Evolutionary conservation across 1,140 invertebrate species (phyloP).

Genomic region (Halictus rubicundus): DNA sequence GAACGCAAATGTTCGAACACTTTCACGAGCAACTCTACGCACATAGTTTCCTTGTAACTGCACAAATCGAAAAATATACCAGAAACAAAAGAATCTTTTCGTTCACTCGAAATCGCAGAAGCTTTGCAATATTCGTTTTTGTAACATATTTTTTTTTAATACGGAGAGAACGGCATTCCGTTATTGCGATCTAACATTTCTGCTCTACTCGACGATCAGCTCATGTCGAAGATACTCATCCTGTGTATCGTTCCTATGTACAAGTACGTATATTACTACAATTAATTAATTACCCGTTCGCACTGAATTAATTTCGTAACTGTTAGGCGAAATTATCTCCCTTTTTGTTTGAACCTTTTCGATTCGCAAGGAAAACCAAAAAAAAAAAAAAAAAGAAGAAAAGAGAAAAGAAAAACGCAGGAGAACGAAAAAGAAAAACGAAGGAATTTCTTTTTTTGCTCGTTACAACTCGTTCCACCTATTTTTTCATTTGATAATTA

Average conservation of each 20-base stretch:
- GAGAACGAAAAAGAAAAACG: neutral
- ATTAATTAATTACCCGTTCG: constrained; percentile 34
- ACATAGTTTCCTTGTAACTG: too few species aligned
- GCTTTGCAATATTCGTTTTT: neutral
- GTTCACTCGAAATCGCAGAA: too few species aligned
- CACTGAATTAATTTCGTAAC: neutral
- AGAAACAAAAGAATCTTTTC: too few species aligned
- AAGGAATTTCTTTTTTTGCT: neutral
- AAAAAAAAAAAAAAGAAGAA: too few species aligned
- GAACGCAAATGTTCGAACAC: too few species aligned
- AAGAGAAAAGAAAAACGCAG: neutral
- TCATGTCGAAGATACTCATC: constrained; percentile 30
- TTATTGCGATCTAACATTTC: neutral
- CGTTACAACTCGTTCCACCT: neutral
- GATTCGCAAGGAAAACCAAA: neutral
- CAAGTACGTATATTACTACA: constrained; percentile 51
- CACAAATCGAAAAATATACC: too few species aligned
- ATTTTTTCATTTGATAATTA: neutral
- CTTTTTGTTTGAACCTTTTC: neutral
- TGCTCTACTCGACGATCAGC: constrained; percentile 10
- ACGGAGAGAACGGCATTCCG: neutral
- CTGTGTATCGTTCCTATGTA: constrained; percentile 40
- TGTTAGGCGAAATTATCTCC: neutral
- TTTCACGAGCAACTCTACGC: too few species aligned
- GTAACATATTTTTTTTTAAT: neutral